Conservation (phyloP, 1,140 invertebrate genomes). For the Contarinia nasturtii region DNA sequence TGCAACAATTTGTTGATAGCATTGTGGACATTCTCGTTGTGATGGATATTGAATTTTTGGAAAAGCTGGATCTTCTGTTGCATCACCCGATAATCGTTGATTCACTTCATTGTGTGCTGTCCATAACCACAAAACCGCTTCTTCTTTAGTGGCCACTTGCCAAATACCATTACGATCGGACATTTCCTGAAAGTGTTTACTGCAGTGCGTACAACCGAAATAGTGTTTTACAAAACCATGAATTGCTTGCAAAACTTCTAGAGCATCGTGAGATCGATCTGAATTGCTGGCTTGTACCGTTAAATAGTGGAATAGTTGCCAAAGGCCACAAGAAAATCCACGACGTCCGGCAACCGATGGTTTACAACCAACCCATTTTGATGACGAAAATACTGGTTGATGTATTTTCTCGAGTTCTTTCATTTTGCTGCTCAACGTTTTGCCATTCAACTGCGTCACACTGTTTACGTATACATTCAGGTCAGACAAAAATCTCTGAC, state of each 20-base stretch:
- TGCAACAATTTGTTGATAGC: constrained; percentile 24
- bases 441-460: neutral
- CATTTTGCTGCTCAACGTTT: constrained; percentile 3
- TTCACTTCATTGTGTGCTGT: constrained; percentile 88
- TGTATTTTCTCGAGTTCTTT: constrained; percentile 12
- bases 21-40: constrained; percentile 42
- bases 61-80: constrained; percentile 75
- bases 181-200: constrained; percentile 70
- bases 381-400: neutral
- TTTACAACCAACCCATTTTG: constrained; percentile 61
- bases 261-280: constrained; percentile 28
- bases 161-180: constrained; percentile 41
- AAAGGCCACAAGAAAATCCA: constrained; percentile 91
- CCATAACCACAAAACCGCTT: constrained; percentile 88
- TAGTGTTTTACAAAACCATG: constrained; percentile 79
- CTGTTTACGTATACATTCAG: constrained; percentile 13
- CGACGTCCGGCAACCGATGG: constrained; percentile 34
- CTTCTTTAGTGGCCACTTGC: constrained; percentile 44
- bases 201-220: constrained; percentile 85
- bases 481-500: constrained; percentile 39
- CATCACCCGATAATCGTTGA: constrained; percentile 60
- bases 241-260: constrained; percentile 60
- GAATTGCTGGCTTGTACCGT: constrained; percentile 54
- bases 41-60: constrained; percentile 86
- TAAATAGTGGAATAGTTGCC: constrained; percentile 87